Evolutionary conservation across 1,140 invertebrate genomes (phyloP), one percentile per base, ranked within the genome.

Genomic region (Hylyphantes graminicola): DNA sequence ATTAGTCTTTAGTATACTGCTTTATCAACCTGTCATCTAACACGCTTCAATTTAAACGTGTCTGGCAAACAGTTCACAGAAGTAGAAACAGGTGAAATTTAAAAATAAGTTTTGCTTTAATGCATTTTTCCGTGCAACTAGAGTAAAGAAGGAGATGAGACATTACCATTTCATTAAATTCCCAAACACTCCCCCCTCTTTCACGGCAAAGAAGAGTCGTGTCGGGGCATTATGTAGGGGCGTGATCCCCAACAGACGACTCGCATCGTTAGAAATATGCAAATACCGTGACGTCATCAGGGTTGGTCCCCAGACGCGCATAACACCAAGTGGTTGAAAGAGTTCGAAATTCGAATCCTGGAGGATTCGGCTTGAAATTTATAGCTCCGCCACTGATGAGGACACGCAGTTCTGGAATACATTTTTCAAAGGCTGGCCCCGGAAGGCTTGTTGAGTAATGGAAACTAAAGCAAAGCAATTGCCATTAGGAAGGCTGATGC

Each of bases 141-240:
- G 64, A 76, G 55, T 48, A 48, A 64, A 64, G 74, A 74, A 53
- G 21, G 55, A 51, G 72, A 74, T 74, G 59, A 76, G 57, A 57
- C 74, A 76, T 76, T 76, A 76, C 74, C 74, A 76, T 76, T 76
- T 76, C 74, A 76, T 76, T 76, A 76, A 76, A 76, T 64, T 76
- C 74, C 64, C 74, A 76, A 76, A 57, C 64, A 76, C 64, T 76
- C 35, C 35, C 35, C 64, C 74, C 74, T 76, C 51, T 63, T 76
- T 63, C 74, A 55, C 35, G 74, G 11, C 35, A 50, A 12, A 35
- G 11, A 61, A 63, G 74, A 17, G 55, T 57, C 19, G 59, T 76
- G 35, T 74, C 72, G n/a, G 50, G 64, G 59, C 57, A 64, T 76
- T 51, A 64, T 63, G 48, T 72, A 2, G 68, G 48, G n/a, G 15